Base-by-base conservation (phyloP, 2,888 invertebrate genomes). In the Eilema depressum region DNA sequence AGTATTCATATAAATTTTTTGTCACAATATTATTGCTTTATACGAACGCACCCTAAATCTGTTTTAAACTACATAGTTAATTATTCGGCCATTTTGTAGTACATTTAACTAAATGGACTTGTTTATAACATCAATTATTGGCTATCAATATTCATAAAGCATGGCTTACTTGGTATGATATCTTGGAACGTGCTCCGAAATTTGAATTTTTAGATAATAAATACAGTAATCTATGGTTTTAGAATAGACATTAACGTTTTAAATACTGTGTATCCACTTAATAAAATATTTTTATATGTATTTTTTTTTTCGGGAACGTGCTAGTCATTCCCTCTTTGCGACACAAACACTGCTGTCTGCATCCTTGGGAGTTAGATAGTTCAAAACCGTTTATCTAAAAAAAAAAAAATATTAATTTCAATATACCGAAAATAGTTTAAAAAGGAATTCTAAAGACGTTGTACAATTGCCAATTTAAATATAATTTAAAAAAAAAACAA, bases 101-200 rank as follows among this genome's bases (percentile, higher is more conserved):
- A 71, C 71, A 77, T 57, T 74, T 75, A 80, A 74, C 68, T 25
- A 57, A 76, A 84, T 75, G 68, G 69, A 75, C 75, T 66, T 75
- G 73, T 83, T 77, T 77, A 78, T 71, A 77, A 71, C 70, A 72
- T 67, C 76, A 75, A 84, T 81, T 75, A 79, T 66, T 64, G 53
- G 47, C n/a, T 71, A 80, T 85, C 63, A 82, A 82, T 85, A 84
- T 84, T 81, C 82, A 85, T 81, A 75, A 73, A 69, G 69, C 73
- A 71, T 73, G 75, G 72, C 77, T 65, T 12, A 59, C 63, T 75
- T 75, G 66, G 37, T 63, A 56, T 47, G 69, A 75, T 83, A 79
- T 77, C 76, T 75, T 74, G 66, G 75, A 77, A 68, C 68, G 66
- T 62, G 66, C 69, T 75, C 75, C 59, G 66, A 68, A 73, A 70